Percentiles rank a stretch among this genome's conserved stretches.
These are phyloP conservation scores for Cerastis leucographa DNA, from an alignment of 2,888 invertebrate genomes.

Conservation along the genomic window DNA sequence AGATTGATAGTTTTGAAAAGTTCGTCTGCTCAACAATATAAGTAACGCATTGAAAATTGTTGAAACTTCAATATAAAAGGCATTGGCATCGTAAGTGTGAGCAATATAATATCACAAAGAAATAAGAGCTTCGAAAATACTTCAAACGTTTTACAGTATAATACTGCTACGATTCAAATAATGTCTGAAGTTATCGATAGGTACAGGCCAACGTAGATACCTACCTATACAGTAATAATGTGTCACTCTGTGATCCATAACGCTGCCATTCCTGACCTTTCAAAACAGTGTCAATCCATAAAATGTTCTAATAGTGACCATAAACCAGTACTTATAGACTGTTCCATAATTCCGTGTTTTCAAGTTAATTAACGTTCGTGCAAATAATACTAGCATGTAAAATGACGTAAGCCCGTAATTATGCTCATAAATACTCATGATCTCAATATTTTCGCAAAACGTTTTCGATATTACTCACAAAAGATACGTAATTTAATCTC, in stretches of 20 bases:
- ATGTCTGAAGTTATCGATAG: neutral
- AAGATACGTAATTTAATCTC: neutral
- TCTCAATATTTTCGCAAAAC: constrained; percentile 26
- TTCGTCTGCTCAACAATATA: neutral
- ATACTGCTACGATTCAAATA: too few relatives aligned
- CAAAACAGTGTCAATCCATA: neutral
- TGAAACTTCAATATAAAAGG: neutral
- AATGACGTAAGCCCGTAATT: constrained; percentile 26
- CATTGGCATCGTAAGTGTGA: too few relatives aligned
- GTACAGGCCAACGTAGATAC: neutral
- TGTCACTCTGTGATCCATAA: neutral
- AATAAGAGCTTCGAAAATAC: too few relatives aligned
- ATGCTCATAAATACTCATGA: constrained; percentile 17
- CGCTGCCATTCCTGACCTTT: neutral
- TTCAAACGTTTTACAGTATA: too few relatives aligned
- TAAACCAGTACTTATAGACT: constrained; percentile 9
- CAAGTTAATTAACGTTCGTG: constrained; percentile 45
- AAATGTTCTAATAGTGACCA: constrained; percentile 2
- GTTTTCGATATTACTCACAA: constrained; percentile 31
- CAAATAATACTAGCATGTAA: constrained; percentile 32
- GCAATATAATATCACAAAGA: too few relatives aligned
- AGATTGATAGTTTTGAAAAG: neutral
- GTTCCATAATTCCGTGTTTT: constrained; percentile 14
- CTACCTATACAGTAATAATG: neutral
- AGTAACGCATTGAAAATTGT: neutral